phyloP scores from a whole-genome alignment of 1,140 invertebrate genomes.

The Gerris buenoi region DNA sequence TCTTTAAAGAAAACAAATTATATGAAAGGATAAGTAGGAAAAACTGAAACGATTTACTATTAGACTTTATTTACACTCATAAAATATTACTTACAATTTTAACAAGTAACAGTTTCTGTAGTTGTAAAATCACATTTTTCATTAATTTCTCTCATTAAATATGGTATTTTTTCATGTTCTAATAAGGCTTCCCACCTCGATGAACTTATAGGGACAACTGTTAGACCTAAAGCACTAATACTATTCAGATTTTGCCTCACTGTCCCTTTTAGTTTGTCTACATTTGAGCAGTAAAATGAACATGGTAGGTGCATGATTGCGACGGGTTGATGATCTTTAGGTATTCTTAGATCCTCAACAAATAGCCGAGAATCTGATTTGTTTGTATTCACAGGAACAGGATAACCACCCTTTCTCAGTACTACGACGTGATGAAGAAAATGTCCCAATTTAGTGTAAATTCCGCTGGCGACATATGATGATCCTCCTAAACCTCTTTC shows the following conservation, averaged over 20 bases:
- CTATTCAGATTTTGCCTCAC: not conserved
- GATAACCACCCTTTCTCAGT: not conserved
- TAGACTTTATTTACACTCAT: no score
- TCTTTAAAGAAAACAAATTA: no score
- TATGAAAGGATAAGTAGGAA: no score
- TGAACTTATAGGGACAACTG: not conserved
- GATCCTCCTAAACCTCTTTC: slow-evolving; percentile 31
- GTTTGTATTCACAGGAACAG: not conserved
- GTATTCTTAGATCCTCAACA: not conserved
- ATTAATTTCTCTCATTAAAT: not conserved
- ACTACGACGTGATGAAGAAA: slow-evolving; percentile 30
- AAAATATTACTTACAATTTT: no score
- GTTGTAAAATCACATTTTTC: slow-evolving; percentile 7
- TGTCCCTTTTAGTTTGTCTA: not conserved
- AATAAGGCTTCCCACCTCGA: not conserved
- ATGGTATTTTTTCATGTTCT: slow-evolving; percentile 5
- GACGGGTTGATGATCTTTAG: not conserved
- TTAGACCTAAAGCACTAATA: not conserved
- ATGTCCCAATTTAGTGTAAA: slow-evolving; percentile 32
- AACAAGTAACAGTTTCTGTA: no score
- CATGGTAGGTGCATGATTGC: not conserved
- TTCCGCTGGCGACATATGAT: slow-evolving; percentile 30
- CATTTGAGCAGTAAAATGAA: not conserved
- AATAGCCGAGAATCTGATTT: not conserved
- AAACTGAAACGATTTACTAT: no score